Evolutionary conservation across 2,113 vertebrate species (phyloP).

Genomic region (Macroglossus sobrinus): DNA sequence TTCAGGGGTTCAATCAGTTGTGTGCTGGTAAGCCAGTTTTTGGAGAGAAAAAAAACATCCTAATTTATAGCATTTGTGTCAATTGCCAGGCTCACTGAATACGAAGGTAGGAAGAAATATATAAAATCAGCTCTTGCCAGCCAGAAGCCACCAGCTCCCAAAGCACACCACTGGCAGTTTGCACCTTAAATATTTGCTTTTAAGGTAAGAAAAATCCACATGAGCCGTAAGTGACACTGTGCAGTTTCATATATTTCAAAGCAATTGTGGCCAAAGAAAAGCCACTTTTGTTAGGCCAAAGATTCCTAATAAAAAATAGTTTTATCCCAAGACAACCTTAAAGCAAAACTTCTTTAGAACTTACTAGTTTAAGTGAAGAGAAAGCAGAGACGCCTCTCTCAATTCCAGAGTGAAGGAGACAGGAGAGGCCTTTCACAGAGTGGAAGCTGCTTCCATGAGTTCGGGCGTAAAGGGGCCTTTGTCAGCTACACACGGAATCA

Average conservation of each 20-base stretch:
- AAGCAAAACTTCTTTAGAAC: not conserved
- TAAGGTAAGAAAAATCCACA: not conserved
- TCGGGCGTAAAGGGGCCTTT: not conserved
- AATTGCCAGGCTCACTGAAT: not conserved
- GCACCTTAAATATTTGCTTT: not conserved
- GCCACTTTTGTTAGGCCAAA: not conserved
- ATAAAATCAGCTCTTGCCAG: not conserved
- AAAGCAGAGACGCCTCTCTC: not conserved
- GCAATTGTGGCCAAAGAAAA: not conserved
- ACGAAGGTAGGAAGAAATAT: not conserved
- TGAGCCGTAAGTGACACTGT: not conserved
- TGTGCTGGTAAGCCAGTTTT: not conserved
- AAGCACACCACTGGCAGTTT: not conserved
- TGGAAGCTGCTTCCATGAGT: not conserved
- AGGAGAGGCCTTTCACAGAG: not conserved
- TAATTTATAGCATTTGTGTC: not conserved
- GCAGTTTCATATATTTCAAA: not conserved
- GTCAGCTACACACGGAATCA: rapidly evolving
- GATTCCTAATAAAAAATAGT: not conserved
- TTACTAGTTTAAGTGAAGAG: not conserved
- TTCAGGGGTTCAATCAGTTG: not conserved
- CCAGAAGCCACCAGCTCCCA: not conserved
- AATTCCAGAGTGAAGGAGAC: not conserved
- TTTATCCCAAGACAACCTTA: not conserved
- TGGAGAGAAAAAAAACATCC: not conserved